Conservation (phyloP, 2,113 vertebrate genomes). For the Atherinomorus stipes region DNA sequence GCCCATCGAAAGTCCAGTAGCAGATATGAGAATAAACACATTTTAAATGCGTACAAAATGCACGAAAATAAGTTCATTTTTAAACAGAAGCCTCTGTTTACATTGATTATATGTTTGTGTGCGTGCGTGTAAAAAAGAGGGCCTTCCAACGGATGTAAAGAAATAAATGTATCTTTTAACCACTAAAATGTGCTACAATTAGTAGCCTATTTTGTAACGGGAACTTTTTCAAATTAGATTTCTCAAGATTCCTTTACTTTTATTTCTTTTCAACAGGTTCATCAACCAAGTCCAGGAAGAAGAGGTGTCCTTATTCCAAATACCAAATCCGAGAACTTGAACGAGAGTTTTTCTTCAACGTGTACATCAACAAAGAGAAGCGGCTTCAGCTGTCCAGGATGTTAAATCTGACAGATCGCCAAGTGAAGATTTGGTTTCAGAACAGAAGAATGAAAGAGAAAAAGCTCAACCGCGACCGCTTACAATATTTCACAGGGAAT, state of each 20-base stretch:
- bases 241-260: background rate
- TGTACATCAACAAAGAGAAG: constrained; percentile 99
- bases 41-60: no score
- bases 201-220: no score
- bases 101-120: no score
- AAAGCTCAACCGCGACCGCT: constrained; percentile 98
- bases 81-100: no score
- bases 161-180: background rate
- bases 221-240: background rate
- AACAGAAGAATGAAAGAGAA: constrained; percentile 99
- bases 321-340: constrained; percentile 99
- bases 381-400: constrained; percentile 97
- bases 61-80: no score
- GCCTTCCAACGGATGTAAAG: no score
- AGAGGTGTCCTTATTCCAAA: constrained; percentile 98
- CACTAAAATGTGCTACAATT: no score
- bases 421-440: constrained; percentile 99
- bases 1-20: no score
- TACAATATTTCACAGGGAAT: constrained; percentile 98
- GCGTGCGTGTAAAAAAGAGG: no score
- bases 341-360: constrained; percentile 99
- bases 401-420: constrained; percentile 97
- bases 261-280: constrained; percentile 78
- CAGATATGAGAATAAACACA: no score
- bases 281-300: constrained; percentile 94